Conservation (phyloP, 1,140 invertebrate genomes). For the Ceratina australensis region DNA sequence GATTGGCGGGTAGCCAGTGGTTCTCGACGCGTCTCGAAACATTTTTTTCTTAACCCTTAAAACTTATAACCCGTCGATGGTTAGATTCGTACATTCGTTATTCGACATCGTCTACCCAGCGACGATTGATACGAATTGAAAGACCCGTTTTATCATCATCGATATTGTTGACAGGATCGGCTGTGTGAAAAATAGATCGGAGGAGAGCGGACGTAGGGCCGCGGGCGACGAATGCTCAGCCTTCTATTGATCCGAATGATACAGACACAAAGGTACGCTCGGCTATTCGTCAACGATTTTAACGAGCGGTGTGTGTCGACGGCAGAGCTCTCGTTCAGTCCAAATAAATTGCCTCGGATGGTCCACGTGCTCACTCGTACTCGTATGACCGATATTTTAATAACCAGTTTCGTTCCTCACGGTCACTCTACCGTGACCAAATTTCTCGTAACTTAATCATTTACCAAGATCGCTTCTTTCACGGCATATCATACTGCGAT, state of each 20-base stretch:
- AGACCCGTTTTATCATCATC: too few species aligned
- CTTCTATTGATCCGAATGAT: constrained; percentile 49
- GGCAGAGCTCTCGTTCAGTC: constrained; percentile 42
- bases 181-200: neutral
- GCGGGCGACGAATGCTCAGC: constrained; percentile 17
- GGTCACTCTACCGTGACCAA: too few species aligned
- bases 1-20: constrained; percentile 35
- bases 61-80: too few species aligned
- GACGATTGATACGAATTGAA: too few species aligned
- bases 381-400: constrained; percentile 42
- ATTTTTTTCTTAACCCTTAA: neutral
- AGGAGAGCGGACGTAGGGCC: constrained; percentile 19
- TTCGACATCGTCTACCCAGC: too few species aligned
- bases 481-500: too few species aligned
- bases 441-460: neutral
- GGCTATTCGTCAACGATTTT: constrained; percentile 42
- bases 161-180: too few species aligned
- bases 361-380: constrained; percentile 11
- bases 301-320: constrained; percentile 47
- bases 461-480: too few species aligned
- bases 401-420: neutral
- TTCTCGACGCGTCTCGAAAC: constrained; percentile 9
- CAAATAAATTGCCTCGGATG: constrained; percentile 46
- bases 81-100: too few species aligned
- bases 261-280: constrained; percentile 43